Conservation (phyloP, 2,888 invertebrate species). For the Tetropium fuscum region DNA sequence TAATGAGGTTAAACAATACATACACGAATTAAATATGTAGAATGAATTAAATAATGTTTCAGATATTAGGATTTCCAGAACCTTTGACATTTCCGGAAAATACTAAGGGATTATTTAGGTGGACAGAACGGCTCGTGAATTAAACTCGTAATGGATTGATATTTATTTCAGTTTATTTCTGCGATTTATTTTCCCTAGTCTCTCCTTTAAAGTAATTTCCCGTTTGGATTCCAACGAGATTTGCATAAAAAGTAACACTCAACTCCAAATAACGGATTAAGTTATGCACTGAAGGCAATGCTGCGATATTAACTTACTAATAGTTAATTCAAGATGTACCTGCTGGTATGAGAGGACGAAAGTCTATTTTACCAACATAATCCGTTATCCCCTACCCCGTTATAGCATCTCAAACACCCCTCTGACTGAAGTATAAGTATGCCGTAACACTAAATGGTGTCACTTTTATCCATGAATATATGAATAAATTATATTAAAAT, state of each 20-base stretch:
- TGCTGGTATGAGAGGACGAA: conserved; percentile 27
- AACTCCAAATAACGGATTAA: conserved; percentile 3
- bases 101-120: no score
- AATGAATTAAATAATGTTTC: no score
- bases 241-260: conserved; percentile 8
- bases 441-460: conserved; percentile 23
- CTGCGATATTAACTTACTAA: conserved; percentile 31
- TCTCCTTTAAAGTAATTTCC: background rate
- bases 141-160: no score
- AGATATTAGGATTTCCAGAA: no score
- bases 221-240: background rate
- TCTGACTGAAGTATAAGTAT: background rate
- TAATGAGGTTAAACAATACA: no score
- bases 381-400: conserved; percentile 27
- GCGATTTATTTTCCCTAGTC: background rate
- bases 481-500: conserved; percentile 27
- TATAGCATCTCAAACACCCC: conserved; percentile 17
- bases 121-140: no score
- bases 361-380: conserved; percentile 25
- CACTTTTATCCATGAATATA: conserved; percentile 24
- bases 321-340: conserved; percentile 30
- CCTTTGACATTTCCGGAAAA: no score
- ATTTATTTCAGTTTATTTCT: background rate
- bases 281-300: conserved; percentile 9
- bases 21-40: no score